Conservation (phyloP, 2,113 vertebrate species). For the Dasyornis broadbenti region DNA sequence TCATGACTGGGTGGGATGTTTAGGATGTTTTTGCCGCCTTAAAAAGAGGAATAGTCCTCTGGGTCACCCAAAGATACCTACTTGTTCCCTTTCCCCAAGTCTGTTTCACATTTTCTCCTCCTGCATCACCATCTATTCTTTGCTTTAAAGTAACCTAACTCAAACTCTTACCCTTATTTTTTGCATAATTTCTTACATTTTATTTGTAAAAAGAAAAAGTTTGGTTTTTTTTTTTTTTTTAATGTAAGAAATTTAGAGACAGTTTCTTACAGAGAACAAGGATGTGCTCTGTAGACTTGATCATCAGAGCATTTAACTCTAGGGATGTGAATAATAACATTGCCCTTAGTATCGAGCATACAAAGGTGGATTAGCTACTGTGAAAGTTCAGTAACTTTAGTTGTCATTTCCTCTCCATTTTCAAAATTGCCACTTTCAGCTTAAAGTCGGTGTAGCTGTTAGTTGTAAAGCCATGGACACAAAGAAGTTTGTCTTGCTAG, state of each 20-base stretch:
- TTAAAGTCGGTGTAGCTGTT: neutral
- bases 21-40: neutral
- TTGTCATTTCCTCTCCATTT: neutral
- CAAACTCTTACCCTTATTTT: neutral
- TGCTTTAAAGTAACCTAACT: neutral
- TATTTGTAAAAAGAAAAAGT: neutral
- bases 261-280: neutral
- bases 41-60: neutral
- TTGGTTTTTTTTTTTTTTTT: neutral
- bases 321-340: neutral
- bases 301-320: neutral
- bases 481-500: neutral
- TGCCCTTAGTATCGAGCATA: neutral
- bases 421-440: neutral
- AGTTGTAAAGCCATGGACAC: neutral
- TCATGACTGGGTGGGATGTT: neutral
- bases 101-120: neutral
- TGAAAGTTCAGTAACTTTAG: neutral
- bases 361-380: neutral
- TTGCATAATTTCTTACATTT: neutral
- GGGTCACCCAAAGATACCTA: neutral
- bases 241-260: neutral
- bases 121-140: neutral
- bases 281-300: neutral
- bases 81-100: neutral